These are phyloP conservation scores for Hetaerina americana DNA, from an alignment of 1,140 invertebrate species.

Conservation along the genomic window DNA sequence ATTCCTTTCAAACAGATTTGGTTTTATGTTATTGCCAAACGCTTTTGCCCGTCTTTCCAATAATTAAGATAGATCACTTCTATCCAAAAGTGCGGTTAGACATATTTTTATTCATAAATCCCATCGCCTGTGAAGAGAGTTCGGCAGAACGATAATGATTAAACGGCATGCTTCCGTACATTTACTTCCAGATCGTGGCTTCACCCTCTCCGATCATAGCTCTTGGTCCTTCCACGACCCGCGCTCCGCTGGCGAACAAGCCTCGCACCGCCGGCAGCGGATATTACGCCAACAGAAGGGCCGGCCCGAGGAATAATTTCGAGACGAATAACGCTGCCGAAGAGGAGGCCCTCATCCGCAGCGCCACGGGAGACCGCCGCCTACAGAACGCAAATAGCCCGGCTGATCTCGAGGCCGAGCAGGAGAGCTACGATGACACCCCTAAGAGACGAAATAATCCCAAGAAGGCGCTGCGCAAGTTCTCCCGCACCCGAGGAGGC, in stretches of 20 bases:
- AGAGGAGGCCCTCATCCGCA: slow-evolving; percentile 56
- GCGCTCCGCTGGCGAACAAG: slow-evolving; percentile 1
- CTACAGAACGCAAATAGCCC: slow-evolving; percentile 23
- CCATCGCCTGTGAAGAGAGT: no score
- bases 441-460: neutral
- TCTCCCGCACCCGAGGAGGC: slow-evolving; percentile 27
- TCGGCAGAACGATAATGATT: no score
- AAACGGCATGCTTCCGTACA: no score
- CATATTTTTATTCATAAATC: no score
- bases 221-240: slow-evolving; percentile 19
- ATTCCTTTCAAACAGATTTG: no score
- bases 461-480: slow-evolving; percentile 15
- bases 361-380: slow-evolving; percentile 52
- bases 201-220: slow-evolving; percentile 20
- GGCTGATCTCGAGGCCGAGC: slow-evolving; percentile 18
- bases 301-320: slow-evolving; percentile 19
- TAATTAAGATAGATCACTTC: no score
- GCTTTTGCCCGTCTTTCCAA: no score
- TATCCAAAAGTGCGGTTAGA: no score
- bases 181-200: slow-evolving; percentile 4
- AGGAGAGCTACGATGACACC: neutral
- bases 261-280: slow-evolving; percentile 8
- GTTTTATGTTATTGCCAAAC: no score
- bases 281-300: neutral
- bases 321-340: slow-evolving; percentile 42